phyloP scores from a whole-genome alignment of 2,888 invertebrate species.

The Odontocolon sp. region DNA sequence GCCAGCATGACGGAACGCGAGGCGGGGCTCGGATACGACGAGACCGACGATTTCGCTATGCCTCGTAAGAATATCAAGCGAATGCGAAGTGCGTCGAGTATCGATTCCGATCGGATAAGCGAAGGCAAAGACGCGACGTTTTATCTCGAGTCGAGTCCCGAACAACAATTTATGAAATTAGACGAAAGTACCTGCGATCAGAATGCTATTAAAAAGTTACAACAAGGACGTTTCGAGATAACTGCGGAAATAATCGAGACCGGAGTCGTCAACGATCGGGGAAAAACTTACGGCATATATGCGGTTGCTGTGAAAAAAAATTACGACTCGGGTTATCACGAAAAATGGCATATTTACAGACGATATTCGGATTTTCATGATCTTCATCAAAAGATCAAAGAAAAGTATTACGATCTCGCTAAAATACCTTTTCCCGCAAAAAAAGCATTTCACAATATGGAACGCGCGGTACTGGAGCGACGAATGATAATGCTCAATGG shows the following conservation, averaged over 20 bases:
- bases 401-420: conserved; percentile 90
- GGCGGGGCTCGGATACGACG: conserved; percentile 61
- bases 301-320: conserved; percentile 90
- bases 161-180: conserved; percentile 70
- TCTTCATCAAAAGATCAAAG: conserved; percentile 90
- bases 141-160: conserved; percentile 70
- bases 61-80: conserved; percentile 60
- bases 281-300: conserved; percentile 94
- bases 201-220: conserved; percentile 77
- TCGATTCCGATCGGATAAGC: conserved; percentile 65
- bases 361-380: conserved; percentile 97
- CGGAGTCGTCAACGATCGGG: conserved; percentile 91
- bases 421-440: conserved; percentile 94
- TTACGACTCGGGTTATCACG: conserved; percentile 86
- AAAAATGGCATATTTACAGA: conserved; percentile 95
- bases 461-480: conserved; percentile 90
- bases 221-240: conserved; percentile 77
- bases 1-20: conserved; percentile 65
- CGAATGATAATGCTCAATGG: conserved; percentile 91
- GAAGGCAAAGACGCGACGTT: conserved; percentile 71
- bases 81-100: conserved; percentile 63
- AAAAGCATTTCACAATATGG: conserved; percentile 96
- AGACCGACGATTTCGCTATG: conserved; percentile 60
- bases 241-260: conserved; percentile 78
- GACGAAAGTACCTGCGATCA: conserved; percentile 73